phyloP scores from a whole-genome alignment of 1,140 invertebrate species.

The Drosophila grimshawi region DNA sequence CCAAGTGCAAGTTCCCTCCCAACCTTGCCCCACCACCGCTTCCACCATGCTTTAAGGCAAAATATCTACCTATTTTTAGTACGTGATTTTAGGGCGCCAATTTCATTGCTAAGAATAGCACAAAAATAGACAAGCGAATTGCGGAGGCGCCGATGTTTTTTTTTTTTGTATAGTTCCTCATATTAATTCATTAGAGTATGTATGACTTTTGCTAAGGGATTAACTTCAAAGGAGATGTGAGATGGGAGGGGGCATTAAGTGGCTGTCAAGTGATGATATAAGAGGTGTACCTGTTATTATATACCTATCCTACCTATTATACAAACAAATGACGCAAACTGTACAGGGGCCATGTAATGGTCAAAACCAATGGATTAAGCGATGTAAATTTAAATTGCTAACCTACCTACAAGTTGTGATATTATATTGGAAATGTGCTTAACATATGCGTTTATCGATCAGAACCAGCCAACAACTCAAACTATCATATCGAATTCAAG shows the following conservation, averaged over 20 bases:
- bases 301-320: slow-evolving; percentile 34
- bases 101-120: slow-evolving; percentile 44
- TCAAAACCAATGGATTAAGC: slow-evolving; percentile 17
- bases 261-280: slow-evolving; percentile 73
- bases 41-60: not conserved
- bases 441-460: too few species aligned
- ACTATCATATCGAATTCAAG: too few species aligned
- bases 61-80: slow-evolving; percentile 42
- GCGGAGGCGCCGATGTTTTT: slow-evolving; percentile 3
- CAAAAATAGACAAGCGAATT: not conserved
- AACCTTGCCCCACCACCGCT: not conserved
- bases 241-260: slow-evolving; percentile 28
- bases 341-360: not conserved
- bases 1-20: slow-evolving; percentile 71
- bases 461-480: too few species aligned
- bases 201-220: not conserved
- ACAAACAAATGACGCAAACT: slow-evolving; percentile 70
- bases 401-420: not conserved
- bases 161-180: slow-evolving; percentile 6
- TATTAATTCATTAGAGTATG: not conserved
- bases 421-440: not conserved
- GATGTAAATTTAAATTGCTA: not conserved
- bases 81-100: slow-evolving; percentile 47
- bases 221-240: not conserved
- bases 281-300: slow-evolving; percentile 19